These are phyloP conservation scores for Erinaceus europaeus DNA, from an alignment of 2,113 vertebrate genomes.

Conservation along the genomic window DNA sequence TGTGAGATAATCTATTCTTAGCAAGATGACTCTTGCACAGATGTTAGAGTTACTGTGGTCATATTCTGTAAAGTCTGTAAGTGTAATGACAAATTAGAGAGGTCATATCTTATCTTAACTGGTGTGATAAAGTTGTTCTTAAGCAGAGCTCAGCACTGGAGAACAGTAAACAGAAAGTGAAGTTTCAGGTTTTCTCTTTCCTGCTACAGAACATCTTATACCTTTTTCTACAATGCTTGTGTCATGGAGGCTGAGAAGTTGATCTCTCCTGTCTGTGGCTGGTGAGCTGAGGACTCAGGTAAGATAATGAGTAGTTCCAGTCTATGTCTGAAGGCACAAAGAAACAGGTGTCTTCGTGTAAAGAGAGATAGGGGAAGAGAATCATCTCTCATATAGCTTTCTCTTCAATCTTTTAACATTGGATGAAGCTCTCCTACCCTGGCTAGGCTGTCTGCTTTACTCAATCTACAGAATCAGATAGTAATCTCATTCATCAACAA, in stretches of 20 bases:
- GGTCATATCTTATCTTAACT: not conserved
- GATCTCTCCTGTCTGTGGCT: no score
- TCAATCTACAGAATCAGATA: not conserved
- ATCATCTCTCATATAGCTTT: no score
- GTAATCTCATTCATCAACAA: not conserved
- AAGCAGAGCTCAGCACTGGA: not conserved
- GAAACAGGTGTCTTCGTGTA: no score
- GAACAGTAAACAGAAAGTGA: not conserved
- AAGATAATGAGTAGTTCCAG: no score
- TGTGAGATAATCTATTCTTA: not conserved
- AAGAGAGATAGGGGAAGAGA: no score
- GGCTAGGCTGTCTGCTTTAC: not conserved
- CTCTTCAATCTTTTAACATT: no score
- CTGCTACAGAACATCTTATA: no score
- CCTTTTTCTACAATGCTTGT: no score
- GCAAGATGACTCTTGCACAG: not conserved
- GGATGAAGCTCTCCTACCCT: not conserved
- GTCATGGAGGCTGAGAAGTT: no score
- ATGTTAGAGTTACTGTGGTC: not conserved
- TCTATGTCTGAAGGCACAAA: no score
- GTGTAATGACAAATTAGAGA: not conserved
- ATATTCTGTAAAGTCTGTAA: not conserved
- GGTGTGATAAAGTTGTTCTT: not conserved
- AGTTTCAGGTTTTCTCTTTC: no score
- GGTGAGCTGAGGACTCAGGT: no score